Evolutionary conservation across 2,888 invertebrate genomes (phyloP), one percentile per base, ranked within the genome.

Genomic region (Uloborus plumipes): DNA sequence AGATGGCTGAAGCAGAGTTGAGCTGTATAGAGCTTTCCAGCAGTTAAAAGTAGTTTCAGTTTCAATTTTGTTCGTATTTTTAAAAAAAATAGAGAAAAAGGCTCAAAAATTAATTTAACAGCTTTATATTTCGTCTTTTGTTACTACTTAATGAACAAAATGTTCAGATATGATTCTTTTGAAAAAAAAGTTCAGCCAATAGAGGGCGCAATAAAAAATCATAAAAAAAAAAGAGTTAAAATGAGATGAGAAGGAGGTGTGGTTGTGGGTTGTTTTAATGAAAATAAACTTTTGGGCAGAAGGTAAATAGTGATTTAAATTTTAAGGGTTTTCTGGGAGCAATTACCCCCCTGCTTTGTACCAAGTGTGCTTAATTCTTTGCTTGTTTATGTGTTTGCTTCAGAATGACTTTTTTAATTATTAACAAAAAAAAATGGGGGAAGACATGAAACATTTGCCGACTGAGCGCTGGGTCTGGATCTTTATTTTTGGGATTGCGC

Each of bases 401-500:
- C 39, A 39, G 26, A 39, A 39, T 39, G 1, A 7, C 1, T 11
- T 39, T 6, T 6, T 39, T 6, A 39, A 39, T 39, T 39, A 6
- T 31, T n/a, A n/a, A 51, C 14, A 58, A 11, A 69, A 18, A 47
- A 69, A 18, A 47, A 58, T 18, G 39, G 39, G 58, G 31, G 39
- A 31, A 18, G n/a, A 1, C 2, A n/a, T 26, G 6, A 49, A 71
- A 53, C n/a, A 79, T 65, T 66, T 20, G 16, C 59, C 14, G 61
- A 55, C 62, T 66, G 49, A 51, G 81, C 76, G 47, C 39, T 71
- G 81, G 81, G 81, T 75, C 81, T 59, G 75, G 74, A 65, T 76
- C 69, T 83, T 82, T 83, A 83, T 83, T 83, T 82, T 83, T 77
- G 83, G 83, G 67, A 65, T 61, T 76, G 72, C 73, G 83, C 73